Conservation (phyloP, 2,888 invertebrate species). For the Ephialtes manifestator region DNA sequence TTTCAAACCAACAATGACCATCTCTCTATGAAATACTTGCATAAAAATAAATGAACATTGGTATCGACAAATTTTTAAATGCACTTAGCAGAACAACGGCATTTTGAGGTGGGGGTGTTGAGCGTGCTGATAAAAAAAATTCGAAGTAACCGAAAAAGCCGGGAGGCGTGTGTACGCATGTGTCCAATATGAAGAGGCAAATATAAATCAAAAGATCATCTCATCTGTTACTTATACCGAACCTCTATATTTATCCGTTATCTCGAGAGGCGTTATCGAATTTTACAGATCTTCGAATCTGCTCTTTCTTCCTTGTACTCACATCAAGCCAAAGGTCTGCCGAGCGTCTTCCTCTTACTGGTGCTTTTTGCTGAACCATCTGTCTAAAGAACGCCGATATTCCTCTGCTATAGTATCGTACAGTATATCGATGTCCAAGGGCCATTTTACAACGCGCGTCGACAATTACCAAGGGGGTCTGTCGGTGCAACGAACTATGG, state of each 20-base stretch:
- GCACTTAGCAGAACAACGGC: constrained; percentile 6
- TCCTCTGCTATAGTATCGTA: constrained; percentile 23
- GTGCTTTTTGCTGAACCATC: constrained; percentile 18
- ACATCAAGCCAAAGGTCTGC: constrained; percentile 47
- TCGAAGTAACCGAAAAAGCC: constrained; percentile 22
- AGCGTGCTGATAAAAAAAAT: constrained; percentile 23
- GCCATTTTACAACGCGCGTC: constrained; percentile 49
- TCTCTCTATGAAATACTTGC: not conserved
- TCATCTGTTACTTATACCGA: constrained; percentile 66
- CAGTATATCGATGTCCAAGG: constrained; percentile 40
- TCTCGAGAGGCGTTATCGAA: constrained; percentile 75
- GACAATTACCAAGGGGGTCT: constrained; percentile 62
- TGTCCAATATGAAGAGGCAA: constrained; percentile 30
- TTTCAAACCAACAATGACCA: not conserved
- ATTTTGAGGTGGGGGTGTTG: constrained; percentile 16
- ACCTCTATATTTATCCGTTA: constrained; percentile 79
- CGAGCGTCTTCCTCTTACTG: constrained; percentile 38
- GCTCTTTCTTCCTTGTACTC: constrained; percentile 48
- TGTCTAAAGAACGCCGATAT: constrained; percentile 30
- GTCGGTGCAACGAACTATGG: constrained; percentile 56
- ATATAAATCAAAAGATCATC: constrained; percentile 69
- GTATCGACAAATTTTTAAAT: constrained; percentile 19
- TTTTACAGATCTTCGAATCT: constrained; percentile 76
- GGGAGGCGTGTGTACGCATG: constrained; percentile 10
- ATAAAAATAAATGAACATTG: not conserved